Conservation (phyloP, 2,113 vertebrate genomes). For the Serinus canaria region DNA sequence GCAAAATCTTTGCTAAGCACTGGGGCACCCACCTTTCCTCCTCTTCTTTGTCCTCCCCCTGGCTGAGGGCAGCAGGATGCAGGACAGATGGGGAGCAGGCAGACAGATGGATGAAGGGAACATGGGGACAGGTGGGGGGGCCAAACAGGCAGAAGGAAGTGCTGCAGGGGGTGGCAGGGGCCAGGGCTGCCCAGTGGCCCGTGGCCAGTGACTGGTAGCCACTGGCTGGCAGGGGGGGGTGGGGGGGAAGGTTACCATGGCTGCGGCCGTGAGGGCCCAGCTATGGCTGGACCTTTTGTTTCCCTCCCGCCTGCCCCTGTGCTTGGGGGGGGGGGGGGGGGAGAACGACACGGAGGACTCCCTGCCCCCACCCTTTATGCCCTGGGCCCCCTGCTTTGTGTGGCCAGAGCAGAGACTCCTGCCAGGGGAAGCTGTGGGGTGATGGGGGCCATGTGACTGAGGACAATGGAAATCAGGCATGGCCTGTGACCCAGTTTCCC, state of each 20-base stretch:
- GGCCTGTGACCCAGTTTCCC: not conserved
- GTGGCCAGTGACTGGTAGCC: not conserved
- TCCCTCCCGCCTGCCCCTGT: not conserved
- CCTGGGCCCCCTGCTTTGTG: not conserved
- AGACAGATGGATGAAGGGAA: not conserved
- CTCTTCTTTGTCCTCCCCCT: not conserved
- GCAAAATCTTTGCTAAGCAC: not conserved
- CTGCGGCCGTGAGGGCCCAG: not conserved
- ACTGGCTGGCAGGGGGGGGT: no score
- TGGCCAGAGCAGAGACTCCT: not conserved
- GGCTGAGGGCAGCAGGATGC: not conserved
- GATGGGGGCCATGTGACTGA: not conserved
- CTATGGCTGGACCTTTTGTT: conserved; percentile 29
- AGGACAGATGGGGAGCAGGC: conserved; percentile 16
- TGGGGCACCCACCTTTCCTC: not conserved
- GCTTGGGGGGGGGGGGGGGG: no score
- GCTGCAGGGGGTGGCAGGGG: not conserved
- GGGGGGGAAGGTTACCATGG: not conserved
- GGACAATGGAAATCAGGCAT: not conserved
- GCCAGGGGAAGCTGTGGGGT: not conserved
- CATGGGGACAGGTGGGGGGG: not conserved
- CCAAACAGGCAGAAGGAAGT: not conserved
- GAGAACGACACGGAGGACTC: not conserved
- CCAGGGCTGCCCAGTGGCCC: not conserved
- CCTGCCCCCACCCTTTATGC: not conserved